phyloP scores from a whole-genome alignment of 2,888 invertebrate species.

The Himalopsyche japonica region DNA sequence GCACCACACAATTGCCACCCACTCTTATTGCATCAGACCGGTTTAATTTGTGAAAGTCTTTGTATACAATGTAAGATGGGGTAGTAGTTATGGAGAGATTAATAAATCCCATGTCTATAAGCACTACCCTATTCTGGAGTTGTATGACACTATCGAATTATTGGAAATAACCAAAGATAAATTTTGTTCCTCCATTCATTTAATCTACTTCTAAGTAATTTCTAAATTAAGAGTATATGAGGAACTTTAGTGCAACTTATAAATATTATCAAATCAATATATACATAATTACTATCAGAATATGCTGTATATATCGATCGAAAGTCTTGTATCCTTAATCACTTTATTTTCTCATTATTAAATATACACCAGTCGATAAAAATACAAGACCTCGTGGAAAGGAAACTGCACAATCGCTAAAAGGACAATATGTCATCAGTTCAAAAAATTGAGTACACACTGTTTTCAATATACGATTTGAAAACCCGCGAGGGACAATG shows the following conservation, averaged over 20 bases:
- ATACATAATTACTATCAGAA: background rate
- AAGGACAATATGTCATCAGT: background rate
- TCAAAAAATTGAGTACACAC: background rate
- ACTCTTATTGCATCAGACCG: too few species aligned
- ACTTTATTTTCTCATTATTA: background rate
- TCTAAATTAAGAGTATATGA: conserved; percentile 34
- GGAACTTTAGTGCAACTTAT: conserved; percentile 41
- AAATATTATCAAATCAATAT: conserved; percentile 17
- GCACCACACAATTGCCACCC: too few species aligned
- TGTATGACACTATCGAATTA: background rate
- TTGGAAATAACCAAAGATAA: background rate
- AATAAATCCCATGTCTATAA: background rate
- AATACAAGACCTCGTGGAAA: conserved; percentile 1
- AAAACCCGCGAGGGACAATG: background rate
- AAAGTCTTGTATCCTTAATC: background rate
- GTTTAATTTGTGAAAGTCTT: too few species aligned
- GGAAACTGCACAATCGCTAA: background rate
- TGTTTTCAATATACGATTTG: background rate
- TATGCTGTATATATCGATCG: background rate
- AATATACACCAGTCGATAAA: background rate
- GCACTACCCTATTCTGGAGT: background rate
- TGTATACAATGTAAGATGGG: background rate
- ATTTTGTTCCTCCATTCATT: conserved; percentile 31
- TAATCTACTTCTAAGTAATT: conserved; percentile 26
- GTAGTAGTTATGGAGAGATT: background rate